Percentiles rank a stretch among this genome's conserved stretches.
Conservation (phyloP, 2,797 vertebrate species). For the Betta splendens region DNA sequence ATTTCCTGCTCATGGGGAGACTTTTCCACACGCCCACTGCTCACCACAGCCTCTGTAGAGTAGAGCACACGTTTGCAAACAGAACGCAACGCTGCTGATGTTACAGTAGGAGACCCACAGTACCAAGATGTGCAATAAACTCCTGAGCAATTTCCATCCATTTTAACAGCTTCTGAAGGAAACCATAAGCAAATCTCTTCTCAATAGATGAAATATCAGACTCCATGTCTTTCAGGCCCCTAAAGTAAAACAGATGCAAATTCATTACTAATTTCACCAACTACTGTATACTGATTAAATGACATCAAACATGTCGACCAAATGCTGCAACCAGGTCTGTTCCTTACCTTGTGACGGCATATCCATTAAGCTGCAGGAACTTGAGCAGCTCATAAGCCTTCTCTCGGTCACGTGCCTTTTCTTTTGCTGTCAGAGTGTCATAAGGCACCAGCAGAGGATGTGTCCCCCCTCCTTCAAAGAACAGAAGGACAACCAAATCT, state of each 20-base stretch:
- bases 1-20: conserved; percentile 97
- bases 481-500: conserved; percentile 18
- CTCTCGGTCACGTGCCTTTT: conserved; percentile 93
- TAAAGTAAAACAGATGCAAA: conserved; percentile 64
- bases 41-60: conserved; percentile 91
- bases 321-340: not conserved
- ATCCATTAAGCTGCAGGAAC: conserved; percentile 94
- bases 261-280: too few species aligned
- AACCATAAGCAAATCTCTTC: conserved; percentile 94
- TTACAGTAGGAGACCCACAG: not conserved
- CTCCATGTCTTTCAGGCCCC: conserved; percentile 97
- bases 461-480: conserved; percentile 86
- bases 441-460: conserved; percentile 95
- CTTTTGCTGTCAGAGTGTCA: conserved; percentile 94
- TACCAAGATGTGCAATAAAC: conserved; percentile 94
- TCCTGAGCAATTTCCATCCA: conserved; percentile 97
- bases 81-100: not conserved
- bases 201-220: conserved; percentile 94
- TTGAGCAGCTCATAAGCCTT: conserved; percentile 93
- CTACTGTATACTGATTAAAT: too few species aligned
- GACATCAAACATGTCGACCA: too few species aligned
- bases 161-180: conserved; percentile 92
- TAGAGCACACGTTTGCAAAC: not conserved
- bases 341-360: conserved; percentile 88
- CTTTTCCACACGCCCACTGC: conserved; percentile 94